Base-by-base conservation (phyloP, 2,113 vertebrate species). In the Melanocharis versteri region DNA sequence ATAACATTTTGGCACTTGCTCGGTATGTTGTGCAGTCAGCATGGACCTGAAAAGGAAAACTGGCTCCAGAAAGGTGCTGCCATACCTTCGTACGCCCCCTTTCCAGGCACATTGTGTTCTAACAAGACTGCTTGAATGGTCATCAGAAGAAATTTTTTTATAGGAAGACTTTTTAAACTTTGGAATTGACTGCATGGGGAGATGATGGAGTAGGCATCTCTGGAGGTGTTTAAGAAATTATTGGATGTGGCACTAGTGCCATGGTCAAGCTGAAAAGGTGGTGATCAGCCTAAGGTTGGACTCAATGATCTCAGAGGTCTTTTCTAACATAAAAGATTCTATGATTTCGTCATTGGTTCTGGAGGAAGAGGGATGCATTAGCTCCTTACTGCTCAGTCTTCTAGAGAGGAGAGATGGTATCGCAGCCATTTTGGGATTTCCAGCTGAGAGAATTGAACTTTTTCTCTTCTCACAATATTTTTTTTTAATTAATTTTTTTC, bases 361-460 rank as follows among this genome's bases (percentile, higher is more conserved):
- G 35, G 31, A 64, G 9, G 7, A 64, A 71, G 10, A 56, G 11
- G 9, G 56, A 31, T 27, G 13, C 11, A 64, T 42, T 35, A 42
- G 56, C 7, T 56, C 35, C 17, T 56, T 42, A 31, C 14, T 64
- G 2, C 30, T 35, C 21, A 22, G 26, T 13, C 13, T 72, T 42
- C 31, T 37, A 31, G 17, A 56, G 11, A 42, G 11, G 7, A 12
- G 4, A 60, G 40, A 47, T 4, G 8, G 6, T 90, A 33, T 28
- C 45, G n/a, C 11, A 60, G 4, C 0, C 2, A 14, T 62, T 93
- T 87, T 39, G 45, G 19, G 17, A 45, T 57, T 31, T 61, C 7
- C 1, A 0, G 6, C 3, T 56, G 50, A 94, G 24, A 80, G 2
- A 13, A 60, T 0, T 35, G 11, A 33, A 22, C 1, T 72, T 19